Evolutionary conservation across 2,797 vertebrate genomes (phyloP).

Genomic region (Echeneis naucrates): DNA sequence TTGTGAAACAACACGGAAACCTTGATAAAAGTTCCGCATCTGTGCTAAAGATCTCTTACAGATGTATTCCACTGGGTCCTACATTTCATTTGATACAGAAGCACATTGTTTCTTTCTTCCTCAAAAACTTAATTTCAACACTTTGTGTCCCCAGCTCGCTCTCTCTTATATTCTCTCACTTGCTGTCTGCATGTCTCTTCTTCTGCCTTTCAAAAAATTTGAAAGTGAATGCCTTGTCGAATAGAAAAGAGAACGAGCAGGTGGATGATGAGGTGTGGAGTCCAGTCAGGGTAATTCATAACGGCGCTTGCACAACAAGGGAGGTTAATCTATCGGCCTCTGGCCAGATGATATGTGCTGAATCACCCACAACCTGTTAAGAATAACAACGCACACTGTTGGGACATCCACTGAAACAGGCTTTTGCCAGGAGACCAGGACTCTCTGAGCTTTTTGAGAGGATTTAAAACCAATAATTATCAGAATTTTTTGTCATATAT

Average conservation of each 20-base stretch:
- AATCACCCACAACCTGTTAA: constrained; percentile 58
- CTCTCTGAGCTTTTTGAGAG: background rate
- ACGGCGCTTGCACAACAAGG: constrained; percentile 56
- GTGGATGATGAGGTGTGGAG: constrained; percentile 60
- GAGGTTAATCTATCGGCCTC: constrained; percentile 61
- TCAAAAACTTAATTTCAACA: constrained; percentile 44
- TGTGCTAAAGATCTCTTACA: constrained; percentile 56
- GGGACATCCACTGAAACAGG: constrained; percentile 2
- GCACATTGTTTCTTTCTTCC: constrained; percentile 39
- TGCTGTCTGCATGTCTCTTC: background rate
- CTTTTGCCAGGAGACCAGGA: constrained; percentile 18
- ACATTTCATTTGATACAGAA: constrained; percentile 46
- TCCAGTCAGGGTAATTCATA: constrained; percentile 58
- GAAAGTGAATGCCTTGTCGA: constrained; percentile 57
- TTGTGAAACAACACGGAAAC: constrained; percentile 32
- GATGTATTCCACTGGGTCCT: constrained; percentile 30
- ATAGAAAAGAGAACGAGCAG: constrained; percentile 48
- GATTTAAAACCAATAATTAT: constrained; percentile 33
- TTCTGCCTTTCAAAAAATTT: constrained; percentile 60
- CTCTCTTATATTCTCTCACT: constrained; percentile 23
- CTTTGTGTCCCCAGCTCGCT: constrained; percentile 30
- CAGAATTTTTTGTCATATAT: constrained; percentile 12
- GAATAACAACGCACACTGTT: constrained; percentile 38
- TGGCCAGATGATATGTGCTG: constrained; percentile 58
- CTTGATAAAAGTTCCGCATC: constrained; percentile 34